Evolutionary conservation across 64 coral and sea anemone species (phyloP).

Genomic region (Pocillopora verrucosa): DNA sequence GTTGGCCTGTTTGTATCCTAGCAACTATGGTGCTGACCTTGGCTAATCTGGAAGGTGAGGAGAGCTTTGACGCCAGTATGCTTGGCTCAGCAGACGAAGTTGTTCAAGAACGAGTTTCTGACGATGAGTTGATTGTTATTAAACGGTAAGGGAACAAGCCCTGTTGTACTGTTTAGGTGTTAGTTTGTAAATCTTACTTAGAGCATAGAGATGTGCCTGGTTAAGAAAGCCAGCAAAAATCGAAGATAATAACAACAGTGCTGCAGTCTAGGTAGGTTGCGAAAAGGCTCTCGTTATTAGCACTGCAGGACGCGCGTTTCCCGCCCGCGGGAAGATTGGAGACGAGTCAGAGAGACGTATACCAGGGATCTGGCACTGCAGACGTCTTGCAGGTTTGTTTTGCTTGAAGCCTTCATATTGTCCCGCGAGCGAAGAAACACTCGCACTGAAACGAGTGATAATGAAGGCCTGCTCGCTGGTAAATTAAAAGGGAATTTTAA

Average conservation of each 20-base stretch:
- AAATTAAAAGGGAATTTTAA: not conserved
- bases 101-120: conserved; percentile 85
- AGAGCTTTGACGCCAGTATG: conserved; percentile 99
- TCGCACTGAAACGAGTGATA: too few species aligned
- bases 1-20: conserved; percentile 21
- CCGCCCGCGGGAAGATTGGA: too few species aligned
- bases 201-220: not conserved
- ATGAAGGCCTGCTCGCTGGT: too few species aligned
- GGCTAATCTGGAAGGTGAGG: conserved; percentile 95
- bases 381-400: too few species aligned
- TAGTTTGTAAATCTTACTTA: not conserved
- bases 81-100: conserved; percentile 93
- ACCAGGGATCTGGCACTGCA: too few species aligned
- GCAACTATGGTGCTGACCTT: conserved; percentile 87
- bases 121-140: conserved; percentile 94
- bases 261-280: too few species aligned
- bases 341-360: too few species aligned
- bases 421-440: too few species aligned
- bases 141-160: conserved; percentile 69
- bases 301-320: too few species aligned
- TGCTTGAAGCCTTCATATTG: too few species aligned
- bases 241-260: too few species aligned
- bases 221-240: not conserved
- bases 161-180: not conserved
- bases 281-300: too few species aligned